These are phyloP conservation scores for Glaucopsyche alexis DNA, from an alignment of 2,888 invertebrate genomes.

Conservation along the genomic window DNA sequence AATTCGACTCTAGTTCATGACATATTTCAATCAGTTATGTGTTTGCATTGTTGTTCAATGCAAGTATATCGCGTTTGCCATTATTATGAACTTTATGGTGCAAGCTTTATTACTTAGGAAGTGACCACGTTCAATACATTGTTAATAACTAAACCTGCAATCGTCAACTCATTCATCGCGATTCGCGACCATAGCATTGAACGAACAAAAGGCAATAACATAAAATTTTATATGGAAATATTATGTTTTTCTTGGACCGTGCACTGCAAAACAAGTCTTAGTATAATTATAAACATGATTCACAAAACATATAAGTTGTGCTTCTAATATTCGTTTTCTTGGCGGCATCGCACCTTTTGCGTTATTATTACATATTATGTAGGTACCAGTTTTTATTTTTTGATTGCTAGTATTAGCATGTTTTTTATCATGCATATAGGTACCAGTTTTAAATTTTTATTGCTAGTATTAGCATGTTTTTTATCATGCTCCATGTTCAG, in stretches of 20 bases:
- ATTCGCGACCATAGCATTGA: slow-evolving; percentile 37
- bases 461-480: background rate
- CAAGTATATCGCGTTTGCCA: background rate
- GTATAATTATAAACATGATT: slow-evolving; percentile 21
- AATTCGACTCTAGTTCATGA: background rate
- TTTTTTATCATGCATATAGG: background rate
- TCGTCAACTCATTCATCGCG: slow-evolving; percentile 24
- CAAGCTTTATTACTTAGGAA: slow-evolving; percentile 3
- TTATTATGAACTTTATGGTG: background rate
- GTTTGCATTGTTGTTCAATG: background rate
- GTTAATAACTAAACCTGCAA: slow-evolving; percentile 13
- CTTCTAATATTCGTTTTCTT: slow-evolving; percentile 7
- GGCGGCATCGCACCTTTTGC: background rate
- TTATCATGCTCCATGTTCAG: background rate
- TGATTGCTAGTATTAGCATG: background rate
- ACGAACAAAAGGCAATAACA: slow-evolving; percentile 45
- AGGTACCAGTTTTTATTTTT: slow-evolving; percentile 25
- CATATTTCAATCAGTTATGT: background rate
- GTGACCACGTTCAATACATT: slow-evolving; percentile 17
- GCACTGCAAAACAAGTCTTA: slow-evolving; percentile 29
- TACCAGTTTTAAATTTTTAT: slow-evolving; percentile 21
- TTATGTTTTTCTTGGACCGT: slow-evolving; percentile 36
- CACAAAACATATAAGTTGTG: slow-evolving; percentile 23
- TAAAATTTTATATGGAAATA: slow-evolving; percentile 37
- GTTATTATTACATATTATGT: background rate